phyloP scores from a whole-genome alignment of 2,888 invertebrate genomes.

The Dermolepida albohirtum region DNA sequence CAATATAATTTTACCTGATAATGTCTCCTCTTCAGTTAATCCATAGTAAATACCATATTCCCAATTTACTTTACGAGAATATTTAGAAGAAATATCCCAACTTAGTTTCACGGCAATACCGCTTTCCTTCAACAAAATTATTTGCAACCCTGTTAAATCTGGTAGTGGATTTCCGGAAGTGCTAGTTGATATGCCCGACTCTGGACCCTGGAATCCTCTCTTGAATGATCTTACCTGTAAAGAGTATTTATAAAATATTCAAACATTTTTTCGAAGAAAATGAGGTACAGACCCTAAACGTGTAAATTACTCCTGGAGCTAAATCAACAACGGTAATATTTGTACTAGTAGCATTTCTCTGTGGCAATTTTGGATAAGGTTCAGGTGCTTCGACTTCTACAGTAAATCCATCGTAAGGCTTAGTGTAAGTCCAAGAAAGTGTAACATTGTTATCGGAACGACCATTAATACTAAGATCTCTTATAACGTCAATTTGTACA shows the following conservation, averaged over 20 bases:
- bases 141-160: constrained; percentile 62
- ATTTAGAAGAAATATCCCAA: constrained; percentile 73
- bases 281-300: constrained; percentile 66
- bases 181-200: constrained; percentile 64
- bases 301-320: constrained; percentile 67
- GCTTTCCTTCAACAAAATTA: constrained; percentile 67
- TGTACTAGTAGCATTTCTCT: constrained; percentile 64
- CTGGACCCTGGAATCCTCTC: constrained; percentile 69
- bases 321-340: constrained; percentile 63
- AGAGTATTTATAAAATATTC: constrained; percentile 44
- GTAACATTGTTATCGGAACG: constrained; percentile 68
- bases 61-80: constrained; percentile 70
- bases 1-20: constrained; percentile 66
- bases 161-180: constrained; percentile 62
- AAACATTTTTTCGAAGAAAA: not conserved
- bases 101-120: constrained; percentile 73
- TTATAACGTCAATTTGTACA: constrained; percentile 73
- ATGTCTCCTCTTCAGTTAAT: constrained; percentile 68
- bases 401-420: constrained; percentile 68
- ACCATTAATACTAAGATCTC: constrained; percentile 67
- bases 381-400: constrained; percentile 67
- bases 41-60: constrained; percentile 81
- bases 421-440: constrained; percentile 70
- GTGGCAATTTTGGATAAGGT: constrained; percentile 69
- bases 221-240: constrained; percentile 74